Conservation (phyloP, 2,888 invertebrate species). For the Drosophila helvetica region DNA sequence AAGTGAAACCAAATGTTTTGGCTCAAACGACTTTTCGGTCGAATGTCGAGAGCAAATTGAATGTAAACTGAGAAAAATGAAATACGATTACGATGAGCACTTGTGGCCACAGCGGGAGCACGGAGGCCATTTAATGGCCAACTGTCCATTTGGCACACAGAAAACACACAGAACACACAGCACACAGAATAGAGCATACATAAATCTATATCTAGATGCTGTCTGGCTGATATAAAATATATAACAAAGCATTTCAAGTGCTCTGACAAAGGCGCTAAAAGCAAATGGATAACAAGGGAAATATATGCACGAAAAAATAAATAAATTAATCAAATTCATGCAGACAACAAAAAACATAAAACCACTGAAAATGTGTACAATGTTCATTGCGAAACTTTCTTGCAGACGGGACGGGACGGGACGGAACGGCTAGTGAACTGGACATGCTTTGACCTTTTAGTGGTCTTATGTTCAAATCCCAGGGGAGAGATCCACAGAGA, state of each 20-base stretch:
- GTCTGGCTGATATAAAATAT: conserved; percentile 48
- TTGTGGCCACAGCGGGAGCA: background rate
- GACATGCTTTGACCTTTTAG: conserved; percentile 4
- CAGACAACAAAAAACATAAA: conserved; percentile 42
- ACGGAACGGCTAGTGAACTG: conserved; percentile 38
- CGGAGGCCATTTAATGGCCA: conserved; percentile 12
- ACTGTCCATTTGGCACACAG: conserved; percentile 40
- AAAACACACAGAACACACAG: background rate
- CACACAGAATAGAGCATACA: conserved; percentile 26
- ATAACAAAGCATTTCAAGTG: conserved; percentile 46
- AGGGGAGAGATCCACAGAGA: background rate
- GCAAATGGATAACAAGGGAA: conserved; percentile 37
- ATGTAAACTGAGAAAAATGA: conserved; percentile 50
- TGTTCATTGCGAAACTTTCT: conserved; percentile 35
- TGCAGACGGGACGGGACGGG: conserved; percentile 19
- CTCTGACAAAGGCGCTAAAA: conserved; percentile 47
- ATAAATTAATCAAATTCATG: conserved; percentile 41
- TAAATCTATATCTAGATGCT: conserved; percentile 45
- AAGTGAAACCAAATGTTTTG: conserved; percentile 79
- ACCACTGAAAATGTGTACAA: conserved; percentile 24
- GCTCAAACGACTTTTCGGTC: conserved; percentile 59
- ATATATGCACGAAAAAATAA: conserved; percentile 33
- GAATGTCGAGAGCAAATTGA: conserved; percentile 46
- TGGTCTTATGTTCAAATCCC: conserved; percentile 14
- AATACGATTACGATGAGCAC: conserved; percentile 45